Base-by-base conservation (phyloP, 2,797 vertebrate species). In the Esox lucius region DNA sequence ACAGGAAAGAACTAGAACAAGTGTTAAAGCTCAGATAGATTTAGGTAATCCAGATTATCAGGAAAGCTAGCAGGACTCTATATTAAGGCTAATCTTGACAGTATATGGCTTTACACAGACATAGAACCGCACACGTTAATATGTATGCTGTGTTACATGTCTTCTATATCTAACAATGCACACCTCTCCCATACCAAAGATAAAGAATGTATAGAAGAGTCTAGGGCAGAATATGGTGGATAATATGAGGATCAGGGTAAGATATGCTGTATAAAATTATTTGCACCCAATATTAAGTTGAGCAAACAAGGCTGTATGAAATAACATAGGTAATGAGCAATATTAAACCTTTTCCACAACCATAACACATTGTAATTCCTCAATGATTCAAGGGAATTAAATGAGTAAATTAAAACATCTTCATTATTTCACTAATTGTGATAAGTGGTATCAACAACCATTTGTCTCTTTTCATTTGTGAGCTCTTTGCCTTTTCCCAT, bases 321-420 rank as follows among this genome's bases (percentile, higher is more conserved):
- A 46, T 61, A 42, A 53, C 22, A 35, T 24, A 61, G 22, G 42
- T 12, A 46, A 46, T 46, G 12, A 46, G 42, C 42, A 7, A 46
- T 46, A 46, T 46, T 2, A 13, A 11, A 13, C 12, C 12, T 46
- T 46, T 46, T 46, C 42, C 42, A 87, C 88, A 91, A 89, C 87
- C 89, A 91, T 89, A 83, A 81, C 78, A 88, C 85, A 74, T 86
- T 15, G 24, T 77, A 84, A 82, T 22, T 17, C 81, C 73, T 46
- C 42, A 46, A 46, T 46, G 12, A 46, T 12, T 13, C 42, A 46
- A 11, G 42, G 42, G 12, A 46, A 11, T 46, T 42, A 42, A 6
- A 42, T 5, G 5, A 42, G 5, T 6, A 42, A 6, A 42, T 42
- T 42, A 42, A 42, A 42, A 42, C 28, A 31, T 31, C 28, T 31